Evolutionary conservation across 2,888 invertebrate species (phyloP).

Genomic region (Drosophila pseudotalamancana): DNA sequence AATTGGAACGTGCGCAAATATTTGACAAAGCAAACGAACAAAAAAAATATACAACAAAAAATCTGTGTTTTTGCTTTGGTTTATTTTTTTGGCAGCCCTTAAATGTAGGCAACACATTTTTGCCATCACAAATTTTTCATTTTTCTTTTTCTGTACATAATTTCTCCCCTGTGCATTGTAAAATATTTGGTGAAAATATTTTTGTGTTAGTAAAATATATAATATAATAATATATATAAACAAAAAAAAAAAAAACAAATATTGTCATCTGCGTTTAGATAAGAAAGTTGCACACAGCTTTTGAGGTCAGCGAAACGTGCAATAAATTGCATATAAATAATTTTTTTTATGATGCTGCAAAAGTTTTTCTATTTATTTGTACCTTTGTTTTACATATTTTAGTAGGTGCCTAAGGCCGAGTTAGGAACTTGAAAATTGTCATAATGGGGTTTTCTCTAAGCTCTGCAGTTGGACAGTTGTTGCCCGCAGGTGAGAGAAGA

Average conservation of each 20-base stretch:
- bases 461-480: constrained; percentile 13
- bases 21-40: constrained; percentile 50
- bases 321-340: constrained; percentile 48
- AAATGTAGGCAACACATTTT: constrained; percentile 39
- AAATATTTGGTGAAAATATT: constrained; percentile 15
- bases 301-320: constrained; percentile 23
- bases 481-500: not conserved
- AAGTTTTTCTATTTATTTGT: constrained; percentile 32
- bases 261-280: constrained; percentile 15
- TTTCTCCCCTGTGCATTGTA: constrained; percentile 5
- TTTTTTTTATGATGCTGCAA: constrained; percentile 40
- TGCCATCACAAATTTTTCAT: too few species aligned
- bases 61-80: constrained; percentile 2
- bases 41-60: not conserved
- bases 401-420: constrained; percentile 5
- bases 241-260: not conserved
- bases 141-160: too few species aligned
- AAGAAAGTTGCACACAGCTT: constrained; percentile 18
- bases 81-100: constrained; percentile 4
- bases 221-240: not conserved
- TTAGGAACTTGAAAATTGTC: constrained; percentile 30
- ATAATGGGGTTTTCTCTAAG: constrained; percentile 36
- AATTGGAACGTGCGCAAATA: constrained; percentile 61
- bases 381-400: too few species aligned
- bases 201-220: too few species aligned